A percentile compares a stretch with the other conserved stretches of the same genome.
Evolutionary conservation across 2,113 vertebrate species (phyloP).

Genomic region (Trogon melanurus): DNA sequence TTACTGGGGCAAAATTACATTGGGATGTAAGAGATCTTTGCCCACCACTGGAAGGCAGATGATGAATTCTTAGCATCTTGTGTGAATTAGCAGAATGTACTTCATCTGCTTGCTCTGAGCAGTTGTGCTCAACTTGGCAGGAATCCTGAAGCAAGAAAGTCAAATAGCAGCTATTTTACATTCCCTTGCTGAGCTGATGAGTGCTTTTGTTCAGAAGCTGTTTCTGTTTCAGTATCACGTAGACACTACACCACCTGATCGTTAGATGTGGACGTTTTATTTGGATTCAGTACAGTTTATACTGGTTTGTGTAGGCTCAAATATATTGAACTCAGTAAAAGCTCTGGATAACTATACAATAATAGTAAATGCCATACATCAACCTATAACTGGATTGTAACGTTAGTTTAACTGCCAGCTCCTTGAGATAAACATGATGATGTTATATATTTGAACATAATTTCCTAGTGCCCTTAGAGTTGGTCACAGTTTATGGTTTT

Average conservation of each 20-base stretch:
- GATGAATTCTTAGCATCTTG: not conserved
- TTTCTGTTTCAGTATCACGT: conserved; percentile 8
- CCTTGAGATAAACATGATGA: not conserved
- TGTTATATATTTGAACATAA: not conserved
- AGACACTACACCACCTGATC: not conserved
- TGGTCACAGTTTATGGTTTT: not conserved
- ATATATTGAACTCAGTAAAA: not conserved
- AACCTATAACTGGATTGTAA: not conserved
- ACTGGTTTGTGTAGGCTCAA: not conserved
- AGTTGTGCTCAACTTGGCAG: conserved; percentile 27
- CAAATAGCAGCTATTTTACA: conserved; percentile 1
- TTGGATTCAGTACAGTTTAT: conserved; percentile 1
- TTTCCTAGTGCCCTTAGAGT: not conserved
- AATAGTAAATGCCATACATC: not conserved
- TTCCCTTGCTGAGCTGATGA: conserved; percentile 53
- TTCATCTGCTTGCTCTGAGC: conserved; percentile 32
- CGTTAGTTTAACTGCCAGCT: not conserved
- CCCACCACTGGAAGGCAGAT: not conserved
- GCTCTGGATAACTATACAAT: not conserved
- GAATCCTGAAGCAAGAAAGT: conserved; percentile 22
- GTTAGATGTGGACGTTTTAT: not conserved
- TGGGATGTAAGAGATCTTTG: not conserved
- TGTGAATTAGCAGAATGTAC: not conserved
- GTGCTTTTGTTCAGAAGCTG: conserved; percentile 27
- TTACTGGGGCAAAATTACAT: not conserved